Evolutionary conservation across 2,113 vertebrate genomes (phyloP).

Genomic region (Malurus cyaneus): DNA sequence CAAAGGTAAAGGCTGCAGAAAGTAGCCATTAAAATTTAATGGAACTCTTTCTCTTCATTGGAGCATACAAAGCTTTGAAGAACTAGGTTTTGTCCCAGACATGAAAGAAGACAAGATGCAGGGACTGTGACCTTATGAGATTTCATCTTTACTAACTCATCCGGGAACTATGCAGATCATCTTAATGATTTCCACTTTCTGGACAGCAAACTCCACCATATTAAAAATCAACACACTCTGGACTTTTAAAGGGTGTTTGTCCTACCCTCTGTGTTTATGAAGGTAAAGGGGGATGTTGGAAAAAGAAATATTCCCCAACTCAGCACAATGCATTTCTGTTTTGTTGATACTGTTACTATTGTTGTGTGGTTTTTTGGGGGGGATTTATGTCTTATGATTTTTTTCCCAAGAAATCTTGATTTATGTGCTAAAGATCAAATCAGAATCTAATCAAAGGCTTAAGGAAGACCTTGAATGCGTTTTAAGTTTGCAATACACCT

Average conservation of each 20-base stretch:
- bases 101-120: not conserved
- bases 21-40: slow-evolving; percentile 6
- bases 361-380: not conserved
- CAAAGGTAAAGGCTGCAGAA: slow-evolving; percentile 20
- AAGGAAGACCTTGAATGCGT: not conserved
- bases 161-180: not conserved
- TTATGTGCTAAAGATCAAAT: not conserved
- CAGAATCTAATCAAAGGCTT: not conserved
- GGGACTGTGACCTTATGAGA: not conserved
- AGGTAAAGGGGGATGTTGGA: not conserved
- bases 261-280: not conserved
- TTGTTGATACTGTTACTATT: not conserved
- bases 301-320: not conserved
- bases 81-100: not conserved
- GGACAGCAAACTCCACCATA: not conserved
- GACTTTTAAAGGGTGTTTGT: not conserved
- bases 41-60: not conserved
- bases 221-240: not conserved
- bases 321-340: not conserved
- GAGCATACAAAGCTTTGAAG: not conserved
- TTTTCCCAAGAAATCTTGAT: not conserved
- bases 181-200: not conserved
- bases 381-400: not conserved
- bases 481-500: not conserved
- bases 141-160: not conserved